These are phyloP conservation scores for Agonum fuliginosum DNA, from an alignment of 2,888 invertebrate genomes.

Conservation along the genomic window DNA sequence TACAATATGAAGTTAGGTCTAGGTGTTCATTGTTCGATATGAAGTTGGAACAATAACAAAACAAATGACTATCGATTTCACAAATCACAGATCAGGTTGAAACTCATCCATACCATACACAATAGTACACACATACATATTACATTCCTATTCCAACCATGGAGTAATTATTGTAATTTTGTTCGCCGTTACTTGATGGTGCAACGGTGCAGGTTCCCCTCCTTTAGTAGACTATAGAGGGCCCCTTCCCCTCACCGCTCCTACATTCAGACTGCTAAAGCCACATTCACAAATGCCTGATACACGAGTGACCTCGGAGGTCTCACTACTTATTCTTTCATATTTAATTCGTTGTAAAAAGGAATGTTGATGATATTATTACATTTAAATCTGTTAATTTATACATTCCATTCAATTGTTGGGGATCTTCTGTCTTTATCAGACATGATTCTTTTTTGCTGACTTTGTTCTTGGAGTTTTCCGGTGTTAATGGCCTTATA, in stretches of 20 bases:
- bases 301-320: slow-evolving; percentile 26
- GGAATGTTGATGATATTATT: slow-evolving; percentile 3
- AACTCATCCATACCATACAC: slow-evolving; percentile 5
- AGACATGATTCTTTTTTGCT: neutral
- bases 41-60: slow-evolving; percentile 29
- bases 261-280: neutral
- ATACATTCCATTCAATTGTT: slow-evolving; percentile 42
- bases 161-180: slow-evolving; percentile 50
- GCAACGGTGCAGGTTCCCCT: slow-evolving; percentile 38
- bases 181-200: slow-evolving; percentile 43
- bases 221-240: neutral
- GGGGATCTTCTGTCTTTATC: slow-evolving; percentile 1
- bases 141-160: too few species aligned
- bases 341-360: slow-evolving; percentile 40
- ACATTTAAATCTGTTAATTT: slow-evolving; percentile 32
- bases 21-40: slow-evolving; percentile 26
- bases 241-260: neutral
- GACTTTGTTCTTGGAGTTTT: slow-evolving; percentile 7
- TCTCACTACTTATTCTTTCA: slow-evolving; percentile 42
- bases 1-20: too few species aligned
- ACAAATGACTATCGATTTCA: slow-evolving; percentile 11
- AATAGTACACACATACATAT: slow-evolving; percentile 20
- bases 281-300: slow-evolving; percentile 46
- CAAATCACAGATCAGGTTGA: slow-evolving; percentile 29
- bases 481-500: slow-evolving; percentile 38